Evolutionary conservation across 2,888 invertebrate genomes (phyloP).

Genomic region (Patella ulyssiponensis): DNA sequence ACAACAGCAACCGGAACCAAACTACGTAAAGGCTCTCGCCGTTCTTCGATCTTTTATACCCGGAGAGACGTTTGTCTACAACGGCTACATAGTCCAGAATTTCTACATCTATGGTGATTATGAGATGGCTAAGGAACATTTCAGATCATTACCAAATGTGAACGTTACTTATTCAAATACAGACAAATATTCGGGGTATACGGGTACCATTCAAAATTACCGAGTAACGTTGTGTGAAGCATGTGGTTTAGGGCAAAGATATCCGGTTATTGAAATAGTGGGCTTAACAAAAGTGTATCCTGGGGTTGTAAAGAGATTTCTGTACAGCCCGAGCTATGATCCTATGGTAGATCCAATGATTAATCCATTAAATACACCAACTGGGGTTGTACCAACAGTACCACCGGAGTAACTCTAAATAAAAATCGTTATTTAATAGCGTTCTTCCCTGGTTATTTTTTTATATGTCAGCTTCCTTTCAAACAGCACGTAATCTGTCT

Average conservation of each 20-base stretch:
- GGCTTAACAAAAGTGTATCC: background rate
- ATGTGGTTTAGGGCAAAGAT: background rate
- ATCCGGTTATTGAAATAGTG: background rate
- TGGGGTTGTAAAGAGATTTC: background rate
- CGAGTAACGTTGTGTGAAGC: background rate
- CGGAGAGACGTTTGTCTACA: background rate
- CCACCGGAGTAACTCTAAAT: too few relatives aligned
- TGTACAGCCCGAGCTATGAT: background rate
- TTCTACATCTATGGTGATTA: slow-evolving; percentile 3
- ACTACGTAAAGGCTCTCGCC: background rate
- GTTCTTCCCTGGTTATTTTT: too few relatives aligned
- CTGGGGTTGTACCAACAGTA: too few relatives aligned
- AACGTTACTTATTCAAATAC: background rate
- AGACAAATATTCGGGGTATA: background rate
- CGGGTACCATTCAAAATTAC: background rate
- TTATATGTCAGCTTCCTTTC: too few relatives aligned
- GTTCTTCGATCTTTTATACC: background rate
- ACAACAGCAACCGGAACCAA: background rate
- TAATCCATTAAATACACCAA: too few relatives aligned
- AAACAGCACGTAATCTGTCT: too few relatives aligned
- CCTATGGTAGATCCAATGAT: background rate
- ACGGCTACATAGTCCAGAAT: background rate
- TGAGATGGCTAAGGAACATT: background rate
- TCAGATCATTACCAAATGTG: slow-evolving; percentile 2
- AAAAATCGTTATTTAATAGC: too few relatives aligned